A percentile compares a stretch with the other conserved stretches of the same genome.
These are phyloP conservation scores for Pasiphila rectangulata DNA, from an alignment of 2,888 invertebrate species.

Conservation along the genomic window DNA sequence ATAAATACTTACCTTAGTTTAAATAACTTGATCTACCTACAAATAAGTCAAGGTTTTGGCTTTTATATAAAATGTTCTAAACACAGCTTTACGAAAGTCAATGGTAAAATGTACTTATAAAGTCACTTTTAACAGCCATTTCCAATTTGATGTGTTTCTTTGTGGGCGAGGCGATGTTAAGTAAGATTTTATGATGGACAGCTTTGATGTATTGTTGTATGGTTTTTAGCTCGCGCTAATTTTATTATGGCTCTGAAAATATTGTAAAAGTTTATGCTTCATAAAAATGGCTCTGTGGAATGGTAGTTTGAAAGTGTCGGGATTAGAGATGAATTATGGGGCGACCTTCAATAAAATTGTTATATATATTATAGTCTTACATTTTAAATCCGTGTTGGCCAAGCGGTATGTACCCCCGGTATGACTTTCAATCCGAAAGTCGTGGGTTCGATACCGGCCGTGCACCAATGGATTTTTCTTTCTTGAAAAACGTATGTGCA, in stretches of 20 bases:
- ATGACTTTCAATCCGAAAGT: no score
- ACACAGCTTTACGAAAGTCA: slow-evolving; percentile 23
- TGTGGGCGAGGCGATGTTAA: slow-evolving; percentile 41
- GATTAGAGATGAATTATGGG: slow-evolving; percentile 22
- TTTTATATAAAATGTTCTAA: neutral
- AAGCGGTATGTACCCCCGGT: no score
- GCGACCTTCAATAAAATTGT: neutral
- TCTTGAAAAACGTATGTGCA: no score
- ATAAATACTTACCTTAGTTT: no score
- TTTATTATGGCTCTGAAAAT: slow-evolving; percentile 31
- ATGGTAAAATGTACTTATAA: slow-evolving; percentile 48
- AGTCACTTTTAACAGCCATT: slow-evolving; percentile 51
- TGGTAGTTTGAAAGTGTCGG: slow-evolving; percentile 29
- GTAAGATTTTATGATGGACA: slow-evolving; percentile 40
- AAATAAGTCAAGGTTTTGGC: no score
- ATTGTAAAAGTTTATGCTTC: slow-evolving; percentile 32
- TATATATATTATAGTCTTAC: slow-evolving; percentile 9
- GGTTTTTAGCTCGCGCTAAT: slow-evolving; percentile 31
- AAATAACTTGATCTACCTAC: no score
- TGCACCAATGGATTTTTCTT: no score
- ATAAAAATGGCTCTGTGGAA: slow-evolving; percentile 23
- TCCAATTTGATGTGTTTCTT: slow-evolving; percentile 55
- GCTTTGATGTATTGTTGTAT: slow-evolving; percentile 37
- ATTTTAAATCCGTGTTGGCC: neutral
- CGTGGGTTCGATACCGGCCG: no score